Evolutionary conservation across 2,113 vertebrate genomes (phyloP), one percentile per base, ranked within the genome.

Genomic region (Pheucticus melanocephalus): DNA sequence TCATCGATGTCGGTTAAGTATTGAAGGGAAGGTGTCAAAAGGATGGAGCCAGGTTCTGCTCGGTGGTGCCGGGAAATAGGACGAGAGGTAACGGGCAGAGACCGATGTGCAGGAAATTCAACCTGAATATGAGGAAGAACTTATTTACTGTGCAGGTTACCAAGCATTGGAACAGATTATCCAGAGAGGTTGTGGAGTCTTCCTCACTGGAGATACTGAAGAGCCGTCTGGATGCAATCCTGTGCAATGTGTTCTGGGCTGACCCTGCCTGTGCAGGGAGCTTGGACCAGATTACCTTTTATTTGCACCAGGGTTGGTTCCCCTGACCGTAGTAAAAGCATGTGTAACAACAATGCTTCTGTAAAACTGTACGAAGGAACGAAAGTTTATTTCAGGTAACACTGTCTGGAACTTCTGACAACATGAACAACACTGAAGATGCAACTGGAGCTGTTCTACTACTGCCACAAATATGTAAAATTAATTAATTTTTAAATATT

Each of bases 271-370:
- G n/a, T 18, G 21, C 47, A 54, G 63, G 21, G 31, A 42, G 47
- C 6, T 48, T 54, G 21, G n/a, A 47, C 24, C 14, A 19, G 7
- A 15, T 35, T 22, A 31, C 3, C 5, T 54, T 40, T 37, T 15
- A 11, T 65, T 27, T 47, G 33, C 31, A 12, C 15, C 18, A 4
- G 27, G 15, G 39, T 23, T n/a, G 4, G 15, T 45, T 48, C 11
- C 27, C 8, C 4, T 42, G 35, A 10, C 12, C 5, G 1, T 20
- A 10, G 30, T 12, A 40, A 53, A 47, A 33, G 8, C 0, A 28
- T 2, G 1, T 8, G 40, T 47, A 53, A 31, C 21, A 56, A 7
- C 42, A 79, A 11, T 30, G 39, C 61, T 40, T 37, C 10, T 2
- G 20, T 59, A 22, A 45, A 68, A 18, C 10, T 12, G 5, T 6